Percentiles rank a stretch among this genome's conserved stretches.
Conservation (phyloP, 2,113 vertebrate genomes). For the Sisor rabdophorus region DNA sequence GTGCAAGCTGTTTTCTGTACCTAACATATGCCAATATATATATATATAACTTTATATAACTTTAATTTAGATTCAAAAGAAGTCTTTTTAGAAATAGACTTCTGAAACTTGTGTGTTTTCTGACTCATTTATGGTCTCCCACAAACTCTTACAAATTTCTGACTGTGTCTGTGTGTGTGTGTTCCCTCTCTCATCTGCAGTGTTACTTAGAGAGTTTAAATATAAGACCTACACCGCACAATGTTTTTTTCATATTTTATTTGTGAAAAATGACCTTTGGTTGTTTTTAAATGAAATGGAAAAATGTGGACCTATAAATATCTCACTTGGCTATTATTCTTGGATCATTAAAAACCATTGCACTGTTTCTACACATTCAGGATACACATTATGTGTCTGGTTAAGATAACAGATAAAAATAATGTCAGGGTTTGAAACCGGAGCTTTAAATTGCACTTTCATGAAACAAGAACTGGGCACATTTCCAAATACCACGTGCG, state of each 20-base stretch:
- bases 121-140: too few species aligned
- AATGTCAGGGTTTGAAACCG: not conserved
- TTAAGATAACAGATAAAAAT: not conserved
- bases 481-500: conserved; percentile 47
- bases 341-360: not conserved
- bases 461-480: conserved; percentile 42
- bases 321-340: not conserved
- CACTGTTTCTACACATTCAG: not conserved
- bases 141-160: too few species aligned
- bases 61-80: too few species aligned
- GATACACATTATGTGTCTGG: not conserved
- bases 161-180: too few species aligned
- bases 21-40: too few species aligned
- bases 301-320: not conserved
- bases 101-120: too few species aligned
- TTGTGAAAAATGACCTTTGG: not conserved
- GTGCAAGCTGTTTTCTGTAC: too few species aligned
- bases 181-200: too few species aligned
- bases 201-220: too few species aligned
- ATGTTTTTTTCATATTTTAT: not conserved
- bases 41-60: too few species aligned
- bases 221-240: not conserved
- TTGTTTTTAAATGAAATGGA: not conserved
- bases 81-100: too few species aligned
- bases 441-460: conserved; percentile 30